Conservation (phyloP, 2,888 invertebrate genomes). For the Camponotus fellah region DNA sequence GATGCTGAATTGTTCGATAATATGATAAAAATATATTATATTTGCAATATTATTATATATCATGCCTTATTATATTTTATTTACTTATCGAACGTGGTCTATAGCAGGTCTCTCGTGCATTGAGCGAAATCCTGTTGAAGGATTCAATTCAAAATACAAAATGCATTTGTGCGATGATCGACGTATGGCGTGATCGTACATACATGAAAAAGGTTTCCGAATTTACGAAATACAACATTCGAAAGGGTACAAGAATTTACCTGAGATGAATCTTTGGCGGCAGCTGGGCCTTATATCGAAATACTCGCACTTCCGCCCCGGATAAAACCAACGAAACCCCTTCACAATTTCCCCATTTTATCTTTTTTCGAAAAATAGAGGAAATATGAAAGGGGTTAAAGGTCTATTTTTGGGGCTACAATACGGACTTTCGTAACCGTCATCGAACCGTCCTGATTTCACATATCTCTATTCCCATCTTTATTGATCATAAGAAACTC, state of each 20-base stretch:
- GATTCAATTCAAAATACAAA: slow-evolving; percentile 32
- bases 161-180: slow-evolving; percentile 52
- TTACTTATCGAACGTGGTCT: slow-evolving; percentile 6
- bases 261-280: slow-evolving; percentile 50
- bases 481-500: slow-evolving; percentile 36
- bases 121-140: background rate
- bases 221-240: slow-evolving; percentile 67
- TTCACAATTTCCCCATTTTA: slow-evolving; percentile 33
- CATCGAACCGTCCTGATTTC: slow-evolving; percentile 20
- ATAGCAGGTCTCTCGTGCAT: slow-evolving; percentile 15
- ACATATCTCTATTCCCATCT: slow-evolving; percentile 26
- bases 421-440: slow-evolving; percentile 52
- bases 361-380: slow-evolving; percentile 49
- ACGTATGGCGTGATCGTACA: slow-evolving; percentile 55
- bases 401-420: slow-evolving; percentile 52
- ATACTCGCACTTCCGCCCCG: slow-evolving; percentile 36
- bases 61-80: background rate
- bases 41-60: background rate
- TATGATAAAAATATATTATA: too few species aligned
- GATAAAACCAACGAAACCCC: slow-evolving; percentile 70
- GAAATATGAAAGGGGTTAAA: slow-evolving; percentile 73
- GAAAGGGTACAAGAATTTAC: slow-evolving; percentile 40
- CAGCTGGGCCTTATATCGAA: slow-evolving; percentile 56
- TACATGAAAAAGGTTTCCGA: slow-evolving; percentile 69
- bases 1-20: background rate